Percentiles rank a stretch among this genome's conserved stretches.
Conservation (phyloP, 2,113 vertebrate species). For the Pagrus major region DNA sequence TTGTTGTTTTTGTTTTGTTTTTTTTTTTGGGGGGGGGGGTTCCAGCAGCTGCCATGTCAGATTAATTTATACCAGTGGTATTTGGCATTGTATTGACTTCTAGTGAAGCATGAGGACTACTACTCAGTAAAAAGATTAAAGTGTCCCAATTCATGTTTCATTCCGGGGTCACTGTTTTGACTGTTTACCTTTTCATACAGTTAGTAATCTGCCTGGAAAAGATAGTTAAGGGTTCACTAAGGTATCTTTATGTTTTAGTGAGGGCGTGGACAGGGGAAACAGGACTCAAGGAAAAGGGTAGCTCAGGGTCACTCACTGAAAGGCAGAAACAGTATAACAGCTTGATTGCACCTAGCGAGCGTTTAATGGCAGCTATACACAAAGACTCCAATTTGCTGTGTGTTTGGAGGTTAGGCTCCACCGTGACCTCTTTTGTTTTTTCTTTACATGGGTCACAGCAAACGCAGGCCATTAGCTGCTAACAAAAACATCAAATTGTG, state of each 20-base stretch:
- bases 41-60: neutral
- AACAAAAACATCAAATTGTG: slow-evolving; percentile 9
- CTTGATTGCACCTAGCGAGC: slow-evolving; percentile 44
- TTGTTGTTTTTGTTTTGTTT: no score
- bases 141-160: slow-evolving; percentile 7
- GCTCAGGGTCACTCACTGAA: neutral
- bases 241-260: neutral
- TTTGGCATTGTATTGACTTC: neutral
- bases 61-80: neutral
- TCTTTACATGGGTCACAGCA: slow-evolving; percentile 17
- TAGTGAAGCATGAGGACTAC: neutral
- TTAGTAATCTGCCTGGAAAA: slow-evolving; percentile 14
- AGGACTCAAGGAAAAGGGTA: neutral
- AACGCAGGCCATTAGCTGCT: slow-evolving; percentile 28
- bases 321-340: slow-evolving; percentile 38
- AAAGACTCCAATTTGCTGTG: slow-evolving; percentile 66
- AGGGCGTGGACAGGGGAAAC: neutral
- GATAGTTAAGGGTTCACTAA: slow-evolving; percentile 1
- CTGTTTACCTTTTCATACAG: slow-evolving; percentile 1
- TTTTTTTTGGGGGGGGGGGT: no score
- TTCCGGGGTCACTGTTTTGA: neutral
- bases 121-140: neutral
- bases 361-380: slow-evolving; percentile 56
- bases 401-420: slow-evolving; percentile 46
- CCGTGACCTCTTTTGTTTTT: slow-evolving; percentile 34